A percentile compares a stretch with the other conserved stretches of the same genome.
phyloP scores from a whole-genome alignment of 2,888 invertebrate species.

The Lacanobia oleracea region DNA sequence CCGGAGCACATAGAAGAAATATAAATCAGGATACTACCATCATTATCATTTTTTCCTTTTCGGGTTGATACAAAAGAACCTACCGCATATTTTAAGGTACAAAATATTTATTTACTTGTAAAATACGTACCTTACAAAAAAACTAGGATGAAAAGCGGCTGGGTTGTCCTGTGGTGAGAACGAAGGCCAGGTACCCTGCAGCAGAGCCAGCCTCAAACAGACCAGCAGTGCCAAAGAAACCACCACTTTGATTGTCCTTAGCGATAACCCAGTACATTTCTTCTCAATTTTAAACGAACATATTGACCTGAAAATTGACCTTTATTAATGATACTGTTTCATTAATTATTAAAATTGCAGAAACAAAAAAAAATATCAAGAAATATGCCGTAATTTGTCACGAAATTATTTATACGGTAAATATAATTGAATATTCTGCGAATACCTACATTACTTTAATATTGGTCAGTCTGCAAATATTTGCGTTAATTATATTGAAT shows the following conservation, averaged over 20 bases:
- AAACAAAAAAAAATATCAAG: too few species aligned
- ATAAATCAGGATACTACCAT: too few species aligned
- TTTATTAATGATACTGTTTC: slow-evolving; percentile 8
- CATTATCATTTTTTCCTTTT: background rate
- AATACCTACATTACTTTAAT: slow-evolving; percentile 13
- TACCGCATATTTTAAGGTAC: too few species aligned
- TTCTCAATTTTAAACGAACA: slow-evolving; percentile 84
- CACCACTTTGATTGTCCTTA: slow-evolving; percentile 92
- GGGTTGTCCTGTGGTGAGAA: slow-evolving; percentile 97
- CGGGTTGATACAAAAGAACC: background rate
- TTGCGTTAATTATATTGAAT: too few species aligned
- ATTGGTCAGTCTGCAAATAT: background rate
- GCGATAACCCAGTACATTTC: slow-evolving; percentile 89
- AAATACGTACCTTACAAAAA: slow-evolving; percentile 92
- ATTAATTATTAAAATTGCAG: too few species aligned
- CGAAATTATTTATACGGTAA: slow-evolving; percentile 7
- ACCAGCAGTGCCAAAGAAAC: slow-evolving; percentile 93
- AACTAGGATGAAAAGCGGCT: slow-evolving; percentile 94
- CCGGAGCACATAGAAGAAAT: too few species aligned
- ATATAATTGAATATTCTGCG: slow-evolving; percentile 23
- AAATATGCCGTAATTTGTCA: slow-evolving; percentile 36
- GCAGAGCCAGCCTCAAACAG: slow-evolving; percentile 93
- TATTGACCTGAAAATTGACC: slow-evolving; percentile 76
- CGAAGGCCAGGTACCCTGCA: slow-evolving; percentile 95
- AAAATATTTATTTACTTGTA: background rate